Conservation (phyloP, 2,113 vertebrate species). For the Trinectes maculatus region DNA sequence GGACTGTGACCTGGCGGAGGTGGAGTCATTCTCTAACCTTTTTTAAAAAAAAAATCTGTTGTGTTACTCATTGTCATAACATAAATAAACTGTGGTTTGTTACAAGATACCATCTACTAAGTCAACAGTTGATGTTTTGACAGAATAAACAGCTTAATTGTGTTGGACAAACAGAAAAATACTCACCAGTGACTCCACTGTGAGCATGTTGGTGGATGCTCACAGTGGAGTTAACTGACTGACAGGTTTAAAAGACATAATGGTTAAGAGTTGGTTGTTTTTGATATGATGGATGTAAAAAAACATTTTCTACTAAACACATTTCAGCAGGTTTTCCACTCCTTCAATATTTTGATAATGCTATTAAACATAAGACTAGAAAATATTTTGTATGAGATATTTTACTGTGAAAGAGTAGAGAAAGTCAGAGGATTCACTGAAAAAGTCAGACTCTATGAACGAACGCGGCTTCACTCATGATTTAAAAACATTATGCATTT, state of each 20-base stretch:
- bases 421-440: conserved; percentile 24
- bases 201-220: conserved; percentile 1
- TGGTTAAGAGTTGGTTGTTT: conserved; percentile 20
- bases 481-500: too few species aligned
- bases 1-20: conserved; percentile 64
- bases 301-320: conserved; percentile 46
- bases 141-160: background rate
- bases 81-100: conserved; percentile 12
- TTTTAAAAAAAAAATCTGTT: conserved; percentile 11
- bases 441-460: conserved; percentile 27
- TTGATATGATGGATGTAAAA: conserved; percentile 27
- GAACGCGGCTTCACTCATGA: conserved; percentile 27
- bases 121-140: conserved; percentile 23
- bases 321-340: conserved; percentile 57
- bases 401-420: conserved; percentile 40
- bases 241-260: background rate
- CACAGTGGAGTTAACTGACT: conserved; percentile 5
- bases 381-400: conserved; percentile 56
- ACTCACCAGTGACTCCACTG: background rate
- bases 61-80: conserved; percentile 27
- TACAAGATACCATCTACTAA: conserved; percentile 11
- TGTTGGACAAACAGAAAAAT: background rate
- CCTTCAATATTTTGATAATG: conserved; percentile 58
- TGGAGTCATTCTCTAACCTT: conserved; percentile 25
- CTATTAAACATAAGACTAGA: conserved; percentile 49